Evolutionary conservation across 2,797 vertebrate species (phyloP).

Genomic region (Alectoris magna): DNA sequence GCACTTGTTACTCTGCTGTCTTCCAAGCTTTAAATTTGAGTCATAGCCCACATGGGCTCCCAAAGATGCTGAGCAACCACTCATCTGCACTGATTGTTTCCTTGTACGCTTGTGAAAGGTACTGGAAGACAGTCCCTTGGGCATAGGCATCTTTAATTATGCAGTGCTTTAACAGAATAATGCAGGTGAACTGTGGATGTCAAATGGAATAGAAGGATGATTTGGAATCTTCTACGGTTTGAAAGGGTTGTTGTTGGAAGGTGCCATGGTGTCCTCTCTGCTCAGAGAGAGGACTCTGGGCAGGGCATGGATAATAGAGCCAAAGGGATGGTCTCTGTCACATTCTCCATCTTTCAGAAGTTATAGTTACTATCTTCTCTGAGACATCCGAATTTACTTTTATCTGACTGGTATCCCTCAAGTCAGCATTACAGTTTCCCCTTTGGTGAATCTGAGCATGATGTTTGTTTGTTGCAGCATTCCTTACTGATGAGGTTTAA

Average conservation of each 20-base stretch:
- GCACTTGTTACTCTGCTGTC: neutral
- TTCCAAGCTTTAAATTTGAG: neutral
- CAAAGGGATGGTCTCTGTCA: neutral
- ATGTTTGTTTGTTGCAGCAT: neutral
- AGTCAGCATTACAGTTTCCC: fast-evolving
- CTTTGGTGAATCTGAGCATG: neutral
- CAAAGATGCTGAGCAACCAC: neutral
- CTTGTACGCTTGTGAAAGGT: neutral
- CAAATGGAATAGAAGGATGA: neutral
- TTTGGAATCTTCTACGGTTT: neutral
- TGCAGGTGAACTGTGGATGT: neutral
- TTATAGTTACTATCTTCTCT: neutral
- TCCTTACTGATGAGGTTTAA: neutral
- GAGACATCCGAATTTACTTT: neutral
- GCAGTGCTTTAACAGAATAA: neutral
- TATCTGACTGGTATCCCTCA: neutral
- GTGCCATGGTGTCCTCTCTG: neutral
- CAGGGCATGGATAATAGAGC: neutral
- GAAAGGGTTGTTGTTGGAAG: neutral
- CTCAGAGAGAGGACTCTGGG: neutral
- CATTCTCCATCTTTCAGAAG: neutral
- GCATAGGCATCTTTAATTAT: neutral
- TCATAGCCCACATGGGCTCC: neutral
- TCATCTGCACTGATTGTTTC: neutral
- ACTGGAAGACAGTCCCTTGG: neutral